phyloP scores from a whole-genome alignment of 2,797 vertebrate genomes.

The Argyrosomus regius region DNA sequence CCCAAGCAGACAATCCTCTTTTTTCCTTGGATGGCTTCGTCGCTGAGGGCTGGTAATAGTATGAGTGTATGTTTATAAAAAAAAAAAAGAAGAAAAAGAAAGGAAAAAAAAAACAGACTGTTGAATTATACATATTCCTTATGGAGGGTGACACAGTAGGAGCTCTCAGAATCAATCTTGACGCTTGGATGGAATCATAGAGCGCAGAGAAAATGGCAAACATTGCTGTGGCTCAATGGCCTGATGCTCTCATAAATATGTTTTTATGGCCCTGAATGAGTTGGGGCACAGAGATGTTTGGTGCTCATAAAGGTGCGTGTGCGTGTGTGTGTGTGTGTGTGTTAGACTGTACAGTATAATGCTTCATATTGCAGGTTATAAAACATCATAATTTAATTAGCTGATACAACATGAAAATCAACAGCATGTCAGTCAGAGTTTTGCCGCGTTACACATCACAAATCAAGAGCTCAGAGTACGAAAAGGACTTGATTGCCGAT shows the following conservation, averaged over 20 bases:
- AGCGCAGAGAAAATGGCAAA: constrained; percentile 86
- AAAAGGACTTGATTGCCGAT: constrained; percentile 62
- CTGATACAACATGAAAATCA: constrained; percentile 77
- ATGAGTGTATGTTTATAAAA: constrained; percentile 80
- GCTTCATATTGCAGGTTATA: constrained; percentile 73
- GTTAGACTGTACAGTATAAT: constrained; percentile 71
- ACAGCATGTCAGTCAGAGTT: constrained; percentile 74
- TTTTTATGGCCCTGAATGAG: constrained; percentile 85
- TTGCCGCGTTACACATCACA: constrained; percentile 46
- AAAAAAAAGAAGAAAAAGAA: constrained; percentile 46
- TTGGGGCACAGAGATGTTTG: constrained; percentile 78
- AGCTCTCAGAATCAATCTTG: constrained; percentile 86
- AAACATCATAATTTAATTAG: constrained; percentile 85
- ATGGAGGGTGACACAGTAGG: constrained; percentile 83
- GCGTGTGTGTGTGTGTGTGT: constrained; percentile 48
- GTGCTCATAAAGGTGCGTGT: constrained; percentile 77
- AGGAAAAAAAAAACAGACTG: constrained; percentile 71
- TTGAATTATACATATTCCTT: constrained; percentile 86
- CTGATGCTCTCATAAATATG: constrained; percentile 87
- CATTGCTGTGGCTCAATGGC: constrained; percentile 84
- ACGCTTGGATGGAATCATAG: constrained; percentile 83
- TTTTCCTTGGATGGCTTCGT: constrained; percentile 71
- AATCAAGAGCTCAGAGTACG: constrained; percentile 61
- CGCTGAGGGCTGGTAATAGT: constrained; percentile 76
- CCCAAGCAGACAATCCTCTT: constrained; percentile 72